Conservation (phyloP, 23 tunicate species). For the Oikopleura vanhoeffeni region DNA sequence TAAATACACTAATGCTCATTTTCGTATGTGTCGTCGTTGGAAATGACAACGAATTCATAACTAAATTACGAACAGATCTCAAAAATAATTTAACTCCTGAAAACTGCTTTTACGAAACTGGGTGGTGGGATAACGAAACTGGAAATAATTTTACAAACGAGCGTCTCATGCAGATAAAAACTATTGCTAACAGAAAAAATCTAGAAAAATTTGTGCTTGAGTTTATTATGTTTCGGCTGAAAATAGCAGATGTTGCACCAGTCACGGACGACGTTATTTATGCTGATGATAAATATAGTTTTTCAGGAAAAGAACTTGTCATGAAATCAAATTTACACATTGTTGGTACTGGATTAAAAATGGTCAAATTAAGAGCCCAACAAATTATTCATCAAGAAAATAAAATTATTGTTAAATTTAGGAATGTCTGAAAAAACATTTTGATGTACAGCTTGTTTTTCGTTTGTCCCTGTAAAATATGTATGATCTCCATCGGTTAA, state of each 20-base stretch:
- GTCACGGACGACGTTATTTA: neutral
- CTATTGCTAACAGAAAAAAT: neutral
- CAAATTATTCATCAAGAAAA: neutral
- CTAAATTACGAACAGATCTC: neutral
- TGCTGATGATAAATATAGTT: neutral
- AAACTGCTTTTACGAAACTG: neutral
- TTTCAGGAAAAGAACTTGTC: neutral
- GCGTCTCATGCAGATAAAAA: neutral
- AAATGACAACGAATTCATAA: no score
- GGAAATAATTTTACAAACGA: neutral
- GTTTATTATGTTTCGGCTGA: neutral
- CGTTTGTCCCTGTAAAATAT: no score
- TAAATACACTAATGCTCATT: no score
- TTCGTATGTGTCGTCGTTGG: no score
- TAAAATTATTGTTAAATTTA: neutral
- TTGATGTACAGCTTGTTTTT: no score
- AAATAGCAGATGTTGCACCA: neutral
- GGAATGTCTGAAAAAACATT: no score
- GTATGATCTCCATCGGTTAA: no score
- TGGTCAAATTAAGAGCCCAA: neutral
- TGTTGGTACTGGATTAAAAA: neutral
- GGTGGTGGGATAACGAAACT: neutral
- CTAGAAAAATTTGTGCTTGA: neutral
- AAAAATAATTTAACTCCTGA: neutral
- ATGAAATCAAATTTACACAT: neutral